Percentiles rank a stretch among this genome's conserved stretches.
Conservation (phyloP, 1,140 invertebrate species). For the Lucilia sericata region DNA sequence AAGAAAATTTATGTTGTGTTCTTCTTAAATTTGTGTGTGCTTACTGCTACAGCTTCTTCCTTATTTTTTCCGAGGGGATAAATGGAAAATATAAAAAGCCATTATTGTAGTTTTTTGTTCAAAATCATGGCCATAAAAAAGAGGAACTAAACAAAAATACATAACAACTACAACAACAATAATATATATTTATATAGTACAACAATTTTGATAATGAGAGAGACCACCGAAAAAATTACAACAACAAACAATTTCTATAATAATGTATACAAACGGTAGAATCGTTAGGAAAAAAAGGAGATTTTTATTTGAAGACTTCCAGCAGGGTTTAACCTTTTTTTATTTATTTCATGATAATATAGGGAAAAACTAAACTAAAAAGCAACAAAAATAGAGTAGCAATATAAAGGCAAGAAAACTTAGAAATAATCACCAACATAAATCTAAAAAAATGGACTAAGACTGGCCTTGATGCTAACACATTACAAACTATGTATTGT, state of each 20-base stretch:
- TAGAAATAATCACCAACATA: slow-evolving; percentile 46
- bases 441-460: slow-evolving; percentile 44
- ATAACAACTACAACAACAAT: not conserved
- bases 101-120: slow-evolving; percentile 26
- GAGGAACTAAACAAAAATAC: slow-evolving; percentile 15
- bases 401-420: slow-evolving; percentile 26
- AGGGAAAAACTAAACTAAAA: slow-evolving; percentile 20
- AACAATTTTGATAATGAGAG: slow-evolving; percentile 11
- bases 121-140: slow-evolving; percentile 13
- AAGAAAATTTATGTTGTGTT: not conserved
- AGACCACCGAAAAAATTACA: not conserved
- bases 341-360: not conserved
- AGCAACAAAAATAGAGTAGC: not conserved
- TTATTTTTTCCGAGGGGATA: not conserved
- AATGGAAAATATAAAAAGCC: slow-evolving; percentile 5
- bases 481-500: not conserved
- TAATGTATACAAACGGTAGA: not conserved
- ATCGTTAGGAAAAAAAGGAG: not conserved
- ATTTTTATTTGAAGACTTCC: slow-evolving; percentile 6
- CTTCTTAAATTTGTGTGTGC: not conserved
- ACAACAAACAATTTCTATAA: not conserved
- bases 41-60: not conserved
- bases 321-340: slow-evolving; percentile 11
- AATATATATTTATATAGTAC: not conserved
- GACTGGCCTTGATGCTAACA: slow-evolving; percentile 8